A percentile compares a stretch with the other conserved stretches of the same genome.
phyloP scores from a whole-genome alignment of 2,113 vertebrate genomes.

The Amia ocellicauda region DNA sequence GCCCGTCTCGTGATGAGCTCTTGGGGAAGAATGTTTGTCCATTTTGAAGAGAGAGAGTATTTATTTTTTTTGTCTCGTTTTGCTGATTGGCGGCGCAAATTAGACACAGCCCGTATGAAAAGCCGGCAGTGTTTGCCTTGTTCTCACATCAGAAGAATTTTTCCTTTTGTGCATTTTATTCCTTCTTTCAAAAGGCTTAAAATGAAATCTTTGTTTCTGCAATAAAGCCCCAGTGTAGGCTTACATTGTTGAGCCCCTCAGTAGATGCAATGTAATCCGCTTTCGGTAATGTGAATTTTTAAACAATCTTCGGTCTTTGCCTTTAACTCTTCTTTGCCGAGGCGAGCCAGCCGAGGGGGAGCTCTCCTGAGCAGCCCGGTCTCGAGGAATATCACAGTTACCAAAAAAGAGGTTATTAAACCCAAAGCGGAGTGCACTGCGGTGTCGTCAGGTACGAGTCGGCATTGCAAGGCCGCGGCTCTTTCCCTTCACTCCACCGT shows the following conservation, averaged over 20 bases:
- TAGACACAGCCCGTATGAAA: constrained; percentile 68
- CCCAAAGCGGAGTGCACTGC: too few relatives aligned
- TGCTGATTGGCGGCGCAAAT: constrained; percentile 57
- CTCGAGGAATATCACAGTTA: constrained; percentile 22
- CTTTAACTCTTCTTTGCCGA: constrained; percentile 76
- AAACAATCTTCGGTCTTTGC: constrained; percentile 70
- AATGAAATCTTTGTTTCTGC: constrained; percentile 86
- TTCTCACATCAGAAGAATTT: constrained; percentile 81
- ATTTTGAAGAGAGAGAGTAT: too few relatives aligned
- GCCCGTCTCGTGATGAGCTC: constrained; percentile 54
- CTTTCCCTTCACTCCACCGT: too few relatives aligned
- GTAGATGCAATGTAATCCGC: constrained; percentile 83
- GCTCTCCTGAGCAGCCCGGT: constrained; percentile 20
- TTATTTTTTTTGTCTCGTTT: constrained; percentile 29
- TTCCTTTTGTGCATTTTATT: constrained; percentile 79
- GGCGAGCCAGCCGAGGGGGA: constrained; percentile 33
- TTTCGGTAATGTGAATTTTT: constrained; percentile 85
- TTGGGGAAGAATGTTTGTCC: constrained; percentile 54
- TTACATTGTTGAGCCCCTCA: constrained; percentile 79
- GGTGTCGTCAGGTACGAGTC: too few relatives aligned
- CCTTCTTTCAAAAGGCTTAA: constrained; percentile 79
- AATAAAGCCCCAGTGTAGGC: constrained; percentile 78
- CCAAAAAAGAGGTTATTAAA: too few relatives aligned
- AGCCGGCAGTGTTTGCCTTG: constrained; percentile 72
- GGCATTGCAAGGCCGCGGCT: too few relatives aligned